These are phyloP conservation scores for Syngnathus acus DNA, from an alignment of 2,797 vertebrate species.

Conservation along the genomic window DNA sequence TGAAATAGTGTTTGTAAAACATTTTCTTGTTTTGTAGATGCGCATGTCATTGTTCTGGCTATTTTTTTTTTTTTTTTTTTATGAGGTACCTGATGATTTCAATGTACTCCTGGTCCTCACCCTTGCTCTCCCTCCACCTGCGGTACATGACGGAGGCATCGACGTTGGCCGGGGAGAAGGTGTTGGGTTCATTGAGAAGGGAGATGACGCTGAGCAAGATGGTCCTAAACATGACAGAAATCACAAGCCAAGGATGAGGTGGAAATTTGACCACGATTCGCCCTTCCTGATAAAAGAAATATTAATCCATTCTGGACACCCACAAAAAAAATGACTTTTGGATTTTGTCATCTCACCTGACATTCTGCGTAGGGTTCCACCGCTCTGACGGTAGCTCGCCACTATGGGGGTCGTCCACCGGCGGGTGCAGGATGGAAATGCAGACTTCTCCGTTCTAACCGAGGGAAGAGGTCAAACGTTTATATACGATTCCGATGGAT, in stretches of 20 bases:
- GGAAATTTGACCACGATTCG: neutral
- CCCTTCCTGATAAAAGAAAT: too few species aligned
- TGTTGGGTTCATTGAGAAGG: conserved; percentile 91
- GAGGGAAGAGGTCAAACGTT: neutral
- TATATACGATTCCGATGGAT: neutral
- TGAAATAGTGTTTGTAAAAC: too few species aligned
- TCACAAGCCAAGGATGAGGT: neutral
- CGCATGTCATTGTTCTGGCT: too few species aligned
- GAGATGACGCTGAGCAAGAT: conserved; percentile 96
- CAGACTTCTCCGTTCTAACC: conserved; percentile 87
- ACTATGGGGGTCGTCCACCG: conserved; percentile 89
- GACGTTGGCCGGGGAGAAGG: conserved; percentile 92
- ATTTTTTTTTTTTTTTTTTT: too few species aligned
- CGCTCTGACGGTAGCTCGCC: conserved; percentile 89
- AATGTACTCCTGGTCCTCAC: conserved; percentile 87
- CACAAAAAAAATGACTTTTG: too few species aligned
- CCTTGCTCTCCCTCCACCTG: conserved; percentile 95
- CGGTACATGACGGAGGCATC: conserved; percentile 97
- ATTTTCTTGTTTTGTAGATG: too few species aligned
- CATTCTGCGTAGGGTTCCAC: conserved; percentile 95
- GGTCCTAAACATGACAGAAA: conserved; percentile 68
- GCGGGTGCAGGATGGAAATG: conserved; percentile 91
- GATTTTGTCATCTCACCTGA: conserved; percentile 68
- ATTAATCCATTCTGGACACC: too few species aligned
- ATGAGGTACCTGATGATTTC: conserved; percentile 89